phyloP scores from a whole-genome alignment of 2,888 invertebrate genomes.

The Heliconius hortense region DNA sequence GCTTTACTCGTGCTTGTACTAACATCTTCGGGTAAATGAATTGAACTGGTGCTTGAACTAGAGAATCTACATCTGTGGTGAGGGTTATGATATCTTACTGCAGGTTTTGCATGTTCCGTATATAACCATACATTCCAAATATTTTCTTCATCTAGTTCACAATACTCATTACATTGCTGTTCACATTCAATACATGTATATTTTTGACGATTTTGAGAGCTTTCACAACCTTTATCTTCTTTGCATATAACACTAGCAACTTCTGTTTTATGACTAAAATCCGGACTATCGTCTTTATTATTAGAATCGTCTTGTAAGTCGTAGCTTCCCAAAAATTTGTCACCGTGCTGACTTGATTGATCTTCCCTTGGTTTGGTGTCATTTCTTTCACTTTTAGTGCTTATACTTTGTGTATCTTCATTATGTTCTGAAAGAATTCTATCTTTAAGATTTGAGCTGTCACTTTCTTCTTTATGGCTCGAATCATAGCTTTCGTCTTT shows the following conservation, averaged over 20 bases:
- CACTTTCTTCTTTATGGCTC: conserved; percentile 20
- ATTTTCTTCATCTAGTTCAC: neutral
- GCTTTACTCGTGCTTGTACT: conserved; percentile 17
- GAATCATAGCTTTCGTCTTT: conserved; percentile 27
- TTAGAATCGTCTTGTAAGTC: conserved; percentile 2
- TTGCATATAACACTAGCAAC: neutral
- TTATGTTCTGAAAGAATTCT: conserved; percentile 1
- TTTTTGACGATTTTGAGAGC: neutral
- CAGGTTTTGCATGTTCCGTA: neutral
- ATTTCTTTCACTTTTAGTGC: neutral
- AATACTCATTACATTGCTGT: neutral
- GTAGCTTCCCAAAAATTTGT: neutral
- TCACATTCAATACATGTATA: conserved; percentile 5
- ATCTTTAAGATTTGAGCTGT: conserved; percentile 4
- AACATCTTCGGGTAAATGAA: conserved; percentile 4
- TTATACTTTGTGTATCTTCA: neutral
- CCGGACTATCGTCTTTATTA: conserved; percentile 11
- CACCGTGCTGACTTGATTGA: neutral
- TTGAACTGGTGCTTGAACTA: conserved; percentile 19
- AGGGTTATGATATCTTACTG: neutral
- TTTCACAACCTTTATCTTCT: conserved; percentile 5
- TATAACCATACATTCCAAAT: neutral
- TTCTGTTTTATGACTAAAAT: conserved; percentile 2
- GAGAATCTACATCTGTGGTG: neutral
- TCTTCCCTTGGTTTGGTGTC: neutral